Evolutionary conservation across 1,140 invertebrate genomes (phyloP).

Genomic region (Maconellicoccus hirsutus): DNA sequence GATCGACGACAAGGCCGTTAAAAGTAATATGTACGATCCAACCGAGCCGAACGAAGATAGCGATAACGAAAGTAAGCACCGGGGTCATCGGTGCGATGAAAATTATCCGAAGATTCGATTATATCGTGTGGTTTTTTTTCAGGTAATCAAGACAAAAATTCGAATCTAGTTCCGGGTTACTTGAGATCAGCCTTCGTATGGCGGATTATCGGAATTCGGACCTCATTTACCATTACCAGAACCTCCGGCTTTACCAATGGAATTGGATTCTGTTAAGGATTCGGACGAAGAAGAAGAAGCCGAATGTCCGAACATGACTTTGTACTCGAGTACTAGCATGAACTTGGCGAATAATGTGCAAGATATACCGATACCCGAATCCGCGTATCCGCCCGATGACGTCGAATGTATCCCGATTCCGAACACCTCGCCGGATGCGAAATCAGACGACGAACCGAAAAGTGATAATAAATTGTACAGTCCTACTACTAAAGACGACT

Average conservation of each 20-base stretch:
- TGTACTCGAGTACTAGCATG: slow-evolving; percentile 66
- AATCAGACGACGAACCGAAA: background rate
- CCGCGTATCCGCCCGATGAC: background rate
- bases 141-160: background rate
- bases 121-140: background rate
- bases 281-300: slow-evolving; percentile 49
- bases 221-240: slow-evolving; percentile 28
- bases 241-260: background rate
- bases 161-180: slow-evolving; percentile 14
- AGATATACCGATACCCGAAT: background rate
- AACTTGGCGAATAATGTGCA: slow-evolving; percentile 38
- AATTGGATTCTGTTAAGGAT: slow-evolving; percentile 31
- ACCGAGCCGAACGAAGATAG: slow-evolving; percentile 35
- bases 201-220: slow-evolving; percentile 31
- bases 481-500: background rate
- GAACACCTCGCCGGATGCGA: background rate
- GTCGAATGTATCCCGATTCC: background rate
- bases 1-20: slow-evolving; percentile 48
- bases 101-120: too few species aligned
- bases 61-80: background rate
- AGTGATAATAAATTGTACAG: background rate
- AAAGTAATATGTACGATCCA: slow-evolving; percentile 41
- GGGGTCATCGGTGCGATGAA: background rate
- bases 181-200: slow-evolving; percentile 26
- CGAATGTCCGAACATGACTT: slow-evolving; percentile 70